Percentiles rank a stretch among this genome's conserved stretches.
Conservation (phyloP, 1,140 invertebrate species). For the Megalopta genalis region DNA sequence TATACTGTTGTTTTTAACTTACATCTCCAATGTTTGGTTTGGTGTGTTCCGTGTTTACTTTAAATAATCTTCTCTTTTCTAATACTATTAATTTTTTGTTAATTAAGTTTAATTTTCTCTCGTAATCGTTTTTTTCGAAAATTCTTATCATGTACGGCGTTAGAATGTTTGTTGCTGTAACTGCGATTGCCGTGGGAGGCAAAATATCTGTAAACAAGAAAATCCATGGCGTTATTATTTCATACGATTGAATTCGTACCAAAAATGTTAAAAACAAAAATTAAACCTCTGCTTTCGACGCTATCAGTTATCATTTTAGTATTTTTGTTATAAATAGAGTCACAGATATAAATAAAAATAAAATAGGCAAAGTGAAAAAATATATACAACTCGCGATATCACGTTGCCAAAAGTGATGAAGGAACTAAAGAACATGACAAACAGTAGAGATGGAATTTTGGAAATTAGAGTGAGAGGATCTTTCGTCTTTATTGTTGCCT, state of each 20-base stretch:
- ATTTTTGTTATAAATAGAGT: neutral
- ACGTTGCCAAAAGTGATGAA: no score
- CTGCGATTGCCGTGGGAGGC: constrained; percentile 53
- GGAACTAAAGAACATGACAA: no score
- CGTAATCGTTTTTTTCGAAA: constrained; percentile 27
- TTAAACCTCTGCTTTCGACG: neutral
- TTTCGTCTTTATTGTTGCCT: no score
- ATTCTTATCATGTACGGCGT: constrained; percentile 66
- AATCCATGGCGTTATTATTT: neutral
- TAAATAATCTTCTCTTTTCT: neutral
- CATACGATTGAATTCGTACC: no score
- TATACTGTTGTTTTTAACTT: constrained; percentile 17
- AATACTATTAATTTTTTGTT: constrained; percentile 20
- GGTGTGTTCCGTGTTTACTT: neutral
- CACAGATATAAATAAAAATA: no score
- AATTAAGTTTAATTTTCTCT: constrained; percentile 15
- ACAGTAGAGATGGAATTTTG: no score
- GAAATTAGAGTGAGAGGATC: no score
- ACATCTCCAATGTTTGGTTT: constrained; percentile 59
- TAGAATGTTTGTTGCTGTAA: constrained; percentile 67
- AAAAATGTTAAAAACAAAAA: neutral
- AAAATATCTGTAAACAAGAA: constrained; percentile 25
- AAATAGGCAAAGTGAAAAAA: no score
- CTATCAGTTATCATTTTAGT: neutral
- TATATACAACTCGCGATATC: no score